Conservation (phyloP, 1,140 invertebrate genomes). For the Zaprionus gabonicus region DNA sequence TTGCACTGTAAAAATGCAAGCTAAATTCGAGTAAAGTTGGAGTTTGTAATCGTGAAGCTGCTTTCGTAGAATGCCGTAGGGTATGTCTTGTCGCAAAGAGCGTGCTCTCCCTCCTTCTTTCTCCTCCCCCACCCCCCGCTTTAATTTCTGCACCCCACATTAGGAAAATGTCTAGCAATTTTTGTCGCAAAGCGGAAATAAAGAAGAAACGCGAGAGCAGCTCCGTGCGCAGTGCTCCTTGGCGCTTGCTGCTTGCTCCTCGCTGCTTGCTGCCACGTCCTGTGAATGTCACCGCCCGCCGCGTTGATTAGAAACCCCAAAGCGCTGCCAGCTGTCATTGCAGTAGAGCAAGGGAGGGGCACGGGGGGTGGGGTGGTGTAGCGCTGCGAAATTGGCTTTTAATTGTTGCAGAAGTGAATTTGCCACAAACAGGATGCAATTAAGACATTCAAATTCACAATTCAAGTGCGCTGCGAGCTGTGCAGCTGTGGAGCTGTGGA, state of each 20-base stretch:
- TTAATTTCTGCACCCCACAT: constrained; percentile 20
- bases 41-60: neutral
- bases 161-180: constrained; percentile 49
- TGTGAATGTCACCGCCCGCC: constrained; percentile 34
- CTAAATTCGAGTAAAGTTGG: neutral
- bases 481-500: neutral
- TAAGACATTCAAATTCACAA: constrained; percentile 70
- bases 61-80: neutral
- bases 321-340: constrained; percentile 49
- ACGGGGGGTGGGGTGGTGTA: neutral
- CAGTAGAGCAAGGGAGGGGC: too few relatives aligned
- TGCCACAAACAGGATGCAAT: constrained; percentile 80
- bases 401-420: constrained; percentile 80
- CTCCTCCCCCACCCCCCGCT: neutral
- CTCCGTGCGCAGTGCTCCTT: constrained; percentile 6
- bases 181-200: constrained; percentile 62
- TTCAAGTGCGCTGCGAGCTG: constrained; percentile 18
- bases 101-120: neutral
- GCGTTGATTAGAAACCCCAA: constrained; percentile 68
- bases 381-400: constrained; percentile 72
- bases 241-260: neutral
- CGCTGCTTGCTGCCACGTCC: neutral
- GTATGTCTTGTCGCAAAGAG: neutral
- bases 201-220: constrained; percentile 46
- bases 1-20: neutral